Base-by-base conservation (phyloP, 2,888 invertebrate species). In the Philaethria dido region DNA sequence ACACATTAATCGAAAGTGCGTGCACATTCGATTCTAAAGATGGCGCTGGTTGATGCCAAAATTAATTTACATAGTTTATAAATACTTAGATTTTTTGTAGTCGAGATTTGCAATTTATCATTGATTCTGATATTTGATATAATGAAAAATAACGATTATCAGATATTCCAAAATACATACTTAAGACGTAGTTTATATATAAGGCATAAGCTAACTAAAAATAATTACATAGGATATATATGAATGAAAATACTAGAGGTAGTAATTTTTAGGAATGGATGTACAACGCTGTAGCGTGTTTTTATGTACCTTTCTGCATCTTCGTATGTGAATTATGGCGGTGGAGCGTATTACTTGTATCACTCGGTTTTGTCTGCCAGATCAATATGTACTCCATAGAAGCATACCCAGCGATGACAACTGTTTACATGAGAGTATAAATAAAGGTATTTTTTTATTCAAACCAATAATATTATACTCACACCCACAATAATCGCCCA, bases 401-500 rank as follows among this genome's bases (percentile, higher is more conserved):
- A 79, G 96, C 96, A 14, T 97, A 97, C 89, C 97, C 97, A n/a
- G 96, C 97, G 2, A 96, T 97, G 96, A 96, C 96, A 33, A 96
- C 96, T 0, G 95, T 96, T 73, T 97, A 97, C 85, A 97, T 98
- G 91, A 96, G 96, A 96, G 96, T 95, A 11, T 1, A 16, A 39
- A 11, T 39, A 6, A 33, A 33, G 8, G 9, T 11, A 3, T 13
- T 39, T 13, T 39, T 13, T 11, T 39, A 8, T 33, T 33, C 1
- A 8, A 1, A 33, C 33, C 1, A n/a, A n/a, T n/a, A n/a, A n/a
- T n/a, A n/a, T n/a, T n/a, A n/a, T n/a, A n/a, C n/a, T n/a, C n/a
- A n/a, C n/a, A n/a, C n/a, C n/a, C n/a, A n/a, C n/a, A n/a, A n/a
- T n/a, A n/a, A n/a, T n/a, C n/a, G n/a, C n/a, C n/a, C n/a, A n/a